Evolutionary conservation across 2,888 invertebrate genomes (phyloP).

Genomic region (Linyphia triangularis): DNA sequence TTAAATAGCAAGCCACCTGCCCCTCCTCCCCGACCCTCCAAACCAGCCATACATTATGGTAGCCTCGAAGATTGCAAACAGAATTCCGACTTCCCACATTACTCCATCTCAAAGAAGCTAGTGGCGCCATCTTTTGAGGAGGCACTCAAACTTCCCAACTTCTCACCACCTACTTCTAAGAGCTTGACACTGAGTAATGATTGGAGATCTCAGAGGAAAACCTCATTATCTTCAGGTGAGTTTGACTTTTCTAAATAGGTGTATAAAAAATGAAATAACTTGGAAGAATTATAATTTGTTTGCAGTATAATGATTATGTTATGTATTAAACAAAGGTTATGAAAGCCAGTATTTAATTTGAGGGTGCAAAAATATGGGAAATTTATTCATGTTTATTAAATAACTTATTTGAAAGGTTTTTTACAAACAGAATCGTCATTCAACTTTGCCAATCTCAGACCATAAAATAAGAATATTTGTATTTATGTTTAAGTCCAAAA

Average conservation of each 20-base stretch:
- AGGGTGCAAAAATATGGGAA: too few relatives aligned
- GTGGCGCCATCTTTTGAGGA: conserved; percentile 50
- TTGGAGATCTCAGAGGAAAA: conserved; percentile 36
- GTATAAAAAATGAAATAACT: not conserved
- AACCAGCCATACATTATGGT: conserved; percentile 26
- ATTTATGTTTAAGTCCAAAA: too few relatives aligned
- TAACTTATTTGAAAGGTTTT: too few relatives aligned
- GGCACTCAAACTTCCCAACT: conserved; percentile 43
- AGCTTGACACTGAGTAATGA: conserved; percentile 35
- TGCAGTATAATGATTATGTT: not conserved
- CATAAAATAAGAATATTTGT: too few relatives aligned
- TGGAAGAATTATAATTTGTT: not conserved
- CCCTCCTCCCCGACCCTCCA: conserved; percentile 63
- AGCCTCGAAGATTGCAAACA: conserved; percentile 52
- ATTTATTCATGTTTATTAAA: too few relatives aligned
- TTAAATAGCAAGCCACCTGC: conserved; percentile 67
- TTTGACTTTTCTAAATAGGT: not conserved
- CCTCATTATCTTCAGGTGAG: conserved; percentile 52
- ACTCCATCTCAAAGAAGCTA: conserved; percentile 37
- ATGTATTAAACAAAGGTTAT: too few relatives aligned
- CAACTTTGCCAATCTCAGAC: too few relatives aligned
- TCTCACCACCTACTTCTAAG: conserved; percentile 26
- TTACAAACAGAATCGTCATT: too few relatives aligned
- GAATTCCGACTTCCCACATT: conserved; percentile 28
- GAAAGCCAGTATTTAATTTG: too few relatives aligned